Evolutionary conservation across 2,888 invertebrate species (phyloP), one percentile per base, ranked within the genome.

Genomic region (Caenorhabditis wallacei): DNA sequence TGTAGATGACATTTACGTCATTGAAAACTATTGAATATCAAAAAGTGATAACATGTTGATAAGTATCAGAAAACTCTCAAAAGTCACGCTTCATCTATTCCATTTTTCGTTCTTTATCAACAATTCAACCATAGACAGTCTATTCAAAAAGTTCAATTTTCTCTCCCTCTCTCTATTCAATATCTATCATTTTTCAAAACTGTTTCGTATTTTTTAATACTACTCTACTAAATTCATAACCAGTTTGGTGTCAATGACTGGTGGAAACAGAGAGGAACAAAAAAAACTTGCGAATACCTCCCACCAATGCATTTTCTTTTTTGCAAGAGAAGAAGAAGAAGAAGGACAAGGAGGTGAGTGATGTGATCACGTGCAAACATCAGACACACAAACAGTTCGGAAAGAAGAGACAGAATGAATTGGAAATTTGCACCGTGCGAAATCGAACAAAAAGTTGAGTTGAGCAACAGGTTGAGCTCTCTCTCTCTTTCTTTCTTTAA

Each of bases 311-410:
- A 63, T 64, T 74, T 40, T 56, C 53, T 61, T 61, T 56, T 61
- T 61, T 61, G 61, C 72, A 72, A 61, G 61, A 53, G 26, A 37
- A 74, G 13, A 35, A 48, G 48, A 76, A 61, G 63, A 56, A 66
- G 76, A 56, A 66, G 70, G 56, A 51, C 59, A 54, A 66, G 66
- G 75, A 48, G 53, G 56, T 71, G 75, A 56, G 53, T 78, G 78
- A 82, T 80, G 69, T 63, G 68, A 74, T 75, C 75, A 75, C 69
- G 69, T 74, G 74, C 68, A 68, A 74, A 69, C 57, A 80, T 40
- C 79, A 61, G 30, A 78, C 57, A 69, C 78, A 69, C 68, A 76
- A 57, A 68, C 74, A 72, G 53, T 37, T 61, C 63, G 53, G 43
- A 48, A 43, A 51, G 46, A 46, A 26, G 35, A 51, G 48, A 48